A percentile compares a stretch with the other conserved stretches of the same genome.
Conservation (phyloP, 2,888 invertebrate genomes). For the Ecdyonurus torrentis region DNA sequence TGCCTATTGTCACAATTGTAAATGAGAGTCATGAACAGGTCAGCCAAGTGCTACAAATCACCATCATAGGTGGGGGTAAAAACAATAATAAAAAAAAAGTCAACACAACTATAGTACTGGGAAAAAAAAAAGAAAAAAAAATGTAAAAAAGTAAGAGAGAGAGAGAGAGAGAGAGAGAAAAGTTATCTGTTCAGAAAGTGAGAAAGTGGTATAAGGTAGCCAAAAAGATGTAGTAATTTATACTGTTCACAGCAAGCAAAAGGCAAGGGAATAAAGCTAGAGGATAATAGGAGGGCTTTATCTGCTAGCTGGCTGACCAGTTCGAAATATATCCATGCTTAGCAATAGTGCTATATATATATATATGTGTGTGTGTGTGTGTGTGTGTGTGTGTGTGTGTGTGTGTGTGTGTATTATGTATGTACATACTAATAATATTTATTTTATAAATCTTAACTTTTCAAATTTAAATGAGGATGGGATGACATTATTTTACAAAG, state of each 20-base stretch:
- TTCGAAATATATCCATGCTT: too few species aligned
- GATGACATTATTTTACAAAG: too few species aligned
- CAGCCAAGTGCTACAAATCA: neutral
- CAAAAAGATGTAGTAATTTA: neutral
- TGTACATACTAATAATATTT: too few species aligned
- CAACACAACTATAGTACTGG: too few species aligned
- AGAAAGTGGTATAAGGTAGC: neutral
- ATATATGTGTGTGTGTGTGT: too few species aligned
- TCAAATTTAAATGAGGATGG: too few species aligned
- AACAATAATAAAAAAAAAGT: too few species aligned
- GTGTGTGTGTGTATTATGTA: too few species aligned
- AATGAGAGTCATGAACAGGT: neutral
- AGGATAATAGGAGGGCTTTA: neutral
- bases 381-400: too few species aligned
- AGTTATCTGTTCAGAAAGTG: neutral
- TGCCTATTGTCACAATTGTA: neutral
- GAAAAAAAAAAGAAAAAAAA: neutral
- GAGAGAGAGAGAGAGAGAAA: neutral
- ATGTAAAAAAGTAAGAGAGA: neutral
- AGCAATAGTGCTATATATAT: too few species aligned
- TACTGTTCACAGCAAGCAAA: neutral
- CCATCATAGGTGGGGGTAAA: neutral
- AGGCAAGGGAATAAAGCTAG: neutral
- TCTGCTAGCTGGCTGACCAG: neutral
- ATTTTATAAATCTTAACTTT: too few species aligned